Base-by-base conservation (phyloP, 2,797 vertebrate genomes). In the Arnoldichthys spilopterus region DNA sequence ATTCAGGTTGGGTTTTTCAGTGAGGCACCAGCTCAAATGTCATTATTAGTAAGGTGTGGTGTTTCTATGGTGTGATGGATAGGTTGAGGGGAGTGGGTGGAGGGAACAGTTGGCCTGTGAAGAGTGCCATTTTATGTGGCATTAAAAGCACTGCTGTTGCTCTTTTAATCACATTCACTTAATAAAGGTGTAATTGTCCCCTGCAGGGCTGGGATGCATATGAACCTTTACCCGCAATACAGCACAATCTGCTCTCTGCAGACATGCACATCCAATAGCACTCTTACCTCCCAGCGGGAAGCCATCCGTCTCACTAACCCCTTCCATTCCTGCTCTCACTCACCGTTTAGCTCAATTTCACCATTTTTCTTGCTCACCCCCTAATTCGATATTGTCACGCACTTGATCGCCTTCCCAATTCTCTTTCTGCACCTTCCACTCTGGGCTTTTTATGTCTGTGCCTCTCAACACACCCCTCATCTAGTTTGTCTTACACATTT, bases 111-210 rank as follows among this genome's bases (percentile, higher is more conserved):
- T 77, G 83, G 70, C 64, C 61, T 74, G 78, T 81, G 81, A 86
- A 73, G 51, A 76, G 62, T 75, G 59, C 26, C 59, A 79, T 78
- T 78, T 81, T 70, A 66, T n/a, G 63, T 81, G 78, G 74, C 78
- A 72, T 79, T 77, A 81, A 84, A 74, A 75, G 75, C 20, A 49
- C 70, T 28, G 32, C 76, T 58, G 77, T 78, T 83, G 73, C 73
- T 77, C 78, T 86, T 86, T 86, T 86, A 84, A 86, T 86, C 81
- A 79, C 80, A 62, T 68, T 79, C 73, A 77, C 66, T 84, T 84
- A 80, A 79, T 75, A 56, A 78, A 74, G 64, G 61, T 71, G 70
- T 63, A 70, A 83, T 81, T 80, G 51, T 69, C 73, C 75, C 81
- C 83, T 79, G 81, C 78, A 68, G 83, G 69, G 76, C 58, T 54